Conservation (phyloP, 2,113 vertebrate species). For the Ceyx margarethae region DNA sequence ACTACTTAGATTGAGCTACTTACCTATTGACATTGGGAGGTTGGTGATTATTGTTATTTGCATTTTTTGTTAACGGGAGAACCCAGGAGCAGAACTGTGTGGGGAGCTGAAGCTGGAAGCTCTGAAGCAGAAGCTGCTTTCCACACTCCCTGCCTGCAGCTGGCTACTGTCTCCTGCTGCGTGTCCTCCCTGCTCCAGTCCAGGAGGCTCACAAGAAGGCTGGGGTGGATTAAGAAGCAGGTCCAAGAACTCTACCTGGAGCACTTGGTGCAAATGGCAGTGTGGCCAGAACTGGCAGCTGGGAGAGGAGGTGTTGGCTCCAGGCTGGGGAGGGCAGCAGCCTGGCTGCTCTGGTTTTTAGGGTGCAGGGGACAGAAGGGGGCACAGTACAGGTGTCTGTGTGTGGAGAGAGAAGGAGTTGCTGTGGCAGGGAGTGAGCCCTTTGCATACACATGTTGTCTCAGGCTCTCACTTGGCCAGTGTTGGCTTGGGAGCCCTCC, state of each 20-base stretch:
- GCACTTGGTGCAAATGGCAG: neutral
- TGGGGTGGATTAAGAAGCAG: neutral
- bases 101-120: neutral
- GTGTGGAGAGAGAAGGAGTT: too few species aligned
- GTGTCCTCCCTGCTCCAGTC: neutral
- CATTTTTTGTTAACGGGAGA: neutral
- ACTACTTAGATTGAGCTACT: neutral
- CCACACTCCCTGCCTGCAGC: neutral
- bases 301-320: neutral
- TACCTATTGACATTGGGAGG: neutral
- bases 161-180: neutral
- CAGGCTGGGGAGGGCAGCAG: neutral
- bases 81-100: neutral
- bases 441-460: neutral
- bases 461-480: neutral
- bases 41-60: neutral
- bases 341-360: neutral
- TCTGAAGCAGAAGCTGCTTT: neutral
- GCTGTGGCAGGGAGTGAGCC: neutral
- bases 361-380: neutral
- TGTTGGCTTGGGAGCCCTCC: rapidly evolving
- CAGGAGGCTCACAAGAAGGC: neutral
- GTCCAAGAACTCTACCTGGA: neutral
- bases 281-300: neutral
- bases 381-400: neutral